Conservation (phyloP, 2,113 vertebrate genomes). For the Sarotherodon lohbergeri region DNA sequence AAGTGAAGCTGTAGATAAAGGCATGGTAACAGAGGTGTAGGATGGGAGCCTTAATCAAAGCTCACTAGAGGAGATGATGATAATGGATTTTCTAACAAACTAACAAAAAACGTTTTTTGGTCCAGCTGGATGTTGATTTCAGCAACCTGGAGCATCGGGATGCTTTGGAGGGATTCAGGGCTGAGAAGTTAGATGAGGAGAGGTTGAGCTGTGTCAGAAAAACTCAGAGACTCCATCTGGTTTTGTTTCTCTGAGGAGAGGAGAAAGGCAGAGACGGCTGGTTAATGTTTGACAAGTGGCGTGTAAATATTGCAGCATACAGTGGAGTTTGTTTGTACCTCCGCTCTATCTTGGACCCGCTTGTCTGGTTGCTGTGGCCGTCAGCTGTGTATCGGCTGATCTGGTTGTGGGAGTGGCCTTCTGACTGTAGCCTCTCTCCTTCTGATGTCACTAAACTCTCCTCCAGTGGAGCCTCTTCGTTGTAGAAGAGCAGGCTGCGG, state of each 20-base stretch:
- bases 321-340: slow-evolving; percentile 29
- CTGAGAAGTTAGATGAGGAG: slow-evolving; percentile 17
- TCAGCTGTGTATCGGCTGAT: slow-evolving; percentile 58
- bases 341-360: slow-evolving; percentile 45
- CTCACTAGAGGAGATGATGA: not conserved
- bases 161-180: slow-evolving; percentile 21
- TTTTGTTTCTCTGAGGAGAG: slow-evolving; percentile 56
- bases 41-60: not conserved
- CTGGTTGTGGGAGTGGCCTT: slow-evolving; percentile 52
- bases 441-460: slow-evolving; percentile 80
- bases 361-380: slow-evolving; percentile 58
- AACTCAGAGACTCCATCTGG: slow-evolving; percentile 54
- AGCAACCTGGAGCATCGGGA: not conserved
- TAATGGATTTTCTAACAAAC: not conserved
- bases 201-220: slow-evolving; percentile 53
- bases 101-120: not conserved
- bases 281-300: not conserved
- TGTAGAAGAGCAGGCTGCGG: slow-evolving; percentile 93
- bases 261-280: not conserved
- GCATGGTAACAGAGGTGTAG: not conserved
- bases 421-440: slow-evolving; percentile 62
- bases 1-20: not conserved
- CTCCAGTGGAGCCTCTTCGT: slow-evolving; percentile 83
- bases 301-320: not conserved
- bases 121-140: not conserved